These are phyloP conservation scores for Bursaphelenchus okinawaensis DNA, from an alignment of 2,888 invertebrate genomes.

Conservation along the genomic window DNA sequence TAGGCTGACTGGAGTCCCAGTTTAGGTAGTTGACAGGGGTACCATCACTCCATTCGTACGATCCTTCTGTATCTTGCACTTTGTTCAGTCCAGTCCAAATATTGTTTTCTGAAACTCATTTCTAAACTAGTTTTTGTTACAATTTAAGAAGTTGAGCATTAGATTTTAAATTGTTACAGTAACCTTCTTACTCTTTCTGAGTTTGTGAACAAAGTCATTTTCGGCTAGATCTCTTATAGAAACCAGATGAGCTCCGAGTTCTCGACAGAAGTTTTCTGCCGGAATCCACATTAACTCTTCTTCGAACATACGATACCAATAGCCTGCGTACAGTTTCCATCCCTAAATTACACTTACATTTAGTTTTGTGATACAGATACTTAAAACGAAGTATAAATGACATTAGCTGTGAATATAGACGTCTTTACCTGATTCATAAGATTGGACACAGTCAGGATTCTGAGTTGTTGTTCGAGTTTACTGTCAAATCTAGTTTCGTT, in stretches of 20 bases:
- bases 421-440: slow-evolving; percentile 35
- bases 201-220: slow-evolving; percentile 46
- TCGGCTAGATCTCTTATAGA: slow-evolving; percentile 46
- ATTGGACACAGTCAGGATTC: slow-evolving; percentile 31
- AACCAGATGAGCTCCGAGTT: slow-evolving; percentile 48
- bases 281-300: slow-evolving; percentile 51
- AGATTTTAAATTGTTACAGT: slow-evolving; percentile 18
- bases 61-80: slow-evolving; percentile 36
- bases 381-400: no score
- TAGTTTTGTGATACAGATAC: slow-evolving; percentile 1
- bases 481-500: slow-evolving; percentile 26
- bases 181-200: slow-evolving; percentile 45
- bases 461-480: slow-evolving; percentile 43
- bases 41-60: slow-evolving; percentile 51
- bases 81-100: slow-evolving; percentile 55
- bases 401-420: no score
- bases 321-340: slow-evolving; percentile 45
- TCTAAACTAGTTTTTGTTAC: background rate
- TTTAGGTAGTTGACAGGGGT: slow-evolving; percentile 39
- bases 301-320: slow-evolving; percentile 52
- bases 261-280: slow-evolving; percentile 52
- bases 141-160: background rate
- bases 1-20: slow-evolving; percentile 51
- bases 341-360: slow-evolving; percentile 18
- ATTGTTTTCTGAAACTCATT: slow-evolving; percentile 39